Percentiles rank a stretch among this genome's conserved stretches.
These are phyloP conservation scores for Leptinotarsa defecta DNA, from an alignment of 1,140 invertebrate species.

Conservation along the genomic window DNA sequence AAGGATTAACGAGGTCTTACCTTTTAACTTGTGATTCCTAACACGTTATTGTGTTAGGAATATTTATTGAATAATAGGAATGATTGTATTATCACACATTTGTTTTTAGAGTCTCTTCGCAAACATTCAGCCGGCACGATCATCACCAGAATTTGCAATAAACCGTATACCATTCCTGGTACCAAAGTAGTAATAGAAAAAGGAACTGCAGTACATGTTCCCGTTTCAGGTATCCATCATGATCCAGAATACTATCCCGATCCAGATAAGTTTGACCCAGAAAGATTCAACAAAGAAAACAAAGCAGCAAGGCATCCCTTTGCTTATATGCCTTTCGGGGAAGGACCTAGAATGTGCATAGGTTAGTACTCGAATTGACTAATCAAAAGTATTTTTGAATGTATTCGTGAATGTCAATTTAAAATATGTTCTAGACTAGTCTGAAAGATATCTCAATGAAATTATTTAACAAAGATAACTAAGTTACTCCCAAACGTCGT, in stretches of 20 bases:
- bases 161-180: conserved; percentile 54
- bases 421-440: no score
- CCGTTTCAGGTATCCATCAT: conserved; percentile 66
- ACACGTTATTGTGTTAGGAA: no score
- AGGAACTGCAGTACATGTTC: conserved; percentile 63
- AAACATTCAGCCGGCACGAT: conserved; percentile 35
- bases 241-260: conserved; percentile 64
- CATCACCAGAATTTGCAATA: conserved; percentile 52
- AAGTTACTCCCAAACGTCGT: no score
- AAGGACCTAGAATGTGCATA: conserved; percentile 65
- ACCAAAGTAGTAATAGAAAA: conserved; percentile 38
- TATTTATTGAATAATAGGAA: no score
- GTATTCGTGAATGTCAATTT: no score
- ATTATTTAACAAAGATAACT: no score
- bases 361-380: conserved; percentile 45
- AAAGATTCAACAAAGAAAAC: conserved; percentile 60
- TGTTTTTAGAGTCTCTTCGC: conserved; percentile 39
- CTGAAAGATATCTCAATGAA: no score
- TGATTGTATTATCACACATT: neutral
- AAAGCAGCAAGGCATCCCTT: conserved; percentile 51
- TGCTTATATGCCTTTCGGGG: conserved; percentile 64
- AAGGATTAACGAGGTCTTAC: no score
- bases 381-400: no score
- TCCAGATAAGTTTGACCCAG: conserved; percentile 67
- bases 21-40: no score